These are phyloP conservation scores for Zaprionus ornatus DNA, from an alignment of 1,140 invertebrate species.

Conservation along the genomic window DNA sequence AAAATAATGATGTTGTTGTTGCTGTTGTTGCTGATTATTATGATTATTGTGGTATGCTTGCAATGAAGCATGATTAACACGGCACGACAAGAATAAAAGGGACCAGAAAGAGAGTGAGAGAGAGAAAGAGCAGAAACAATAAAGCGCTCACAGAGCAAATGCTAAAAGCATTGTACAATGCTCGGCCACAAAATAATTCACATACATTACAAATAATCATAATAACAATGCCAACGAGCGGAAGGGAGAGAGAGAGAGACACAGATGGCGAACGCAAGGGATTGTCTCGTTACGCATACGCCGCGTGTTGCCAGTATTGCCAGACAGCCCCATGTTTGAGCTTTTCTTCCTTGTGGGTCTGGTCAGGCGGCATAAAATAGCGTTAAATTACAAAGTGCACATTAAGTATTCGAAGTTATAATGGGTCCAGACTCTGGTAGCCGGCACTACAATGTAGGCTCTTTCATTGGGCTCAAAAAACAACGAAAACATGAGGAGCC, in stretches of 20 bases:
- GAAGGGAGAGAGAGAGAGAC: neutral
- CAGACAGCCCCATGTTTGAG: neutral
- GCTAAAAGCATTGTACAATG: slow-evolving; percentile 73
- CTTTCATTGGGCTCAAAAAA: slow-evolving; percentile 17
- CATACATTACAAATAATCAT: slow-evolving; percentile 78
- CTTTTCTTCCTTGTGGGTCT: slow-evolving; percentile 35
- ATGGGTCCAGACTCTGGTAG: too few relatives aligned
- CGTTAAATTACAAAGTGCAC: slow-evolving; percentile 61
- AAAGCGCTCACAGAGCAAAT: neutral
- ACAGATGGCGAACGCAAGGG: neutral
- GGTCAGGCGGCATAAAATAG: slow-evolving; percentile 60
- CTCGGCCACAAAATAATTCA: slow-evolving; percentile 41
- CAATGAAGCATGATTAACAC: slow-evolving; percentile 80
- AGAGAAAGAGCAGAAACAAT: neutral
- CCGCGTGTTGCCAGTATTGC: slow-evolving; percentile 13
- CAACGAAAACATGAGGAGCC: neutral
- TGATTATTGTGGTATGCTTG: slow-evolving; percentile 73
- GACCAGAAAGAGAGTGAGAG: neutral
- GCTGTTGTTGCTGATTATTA: slow-evolving; percentile 64
- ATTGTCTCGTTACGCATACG: slow-evolving; percentile 53
- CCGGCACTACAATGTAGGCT: neutral
- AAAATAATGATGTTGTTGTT: slow-evolving; percentile 78
- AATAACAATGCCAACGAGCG: slow-evolving; percentile 60
- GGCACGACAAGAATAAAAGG: slow-evolving; percentile 1
- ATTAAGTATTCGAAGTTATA: slow-evolving; percentile 45